A percentile compares a stretch with the other conserved stretches of the same genome.
Evolutionary conservation across 2,113 vertebrate genomes (phyloP).

Genomic region (Thomomys bottae): DNA sequence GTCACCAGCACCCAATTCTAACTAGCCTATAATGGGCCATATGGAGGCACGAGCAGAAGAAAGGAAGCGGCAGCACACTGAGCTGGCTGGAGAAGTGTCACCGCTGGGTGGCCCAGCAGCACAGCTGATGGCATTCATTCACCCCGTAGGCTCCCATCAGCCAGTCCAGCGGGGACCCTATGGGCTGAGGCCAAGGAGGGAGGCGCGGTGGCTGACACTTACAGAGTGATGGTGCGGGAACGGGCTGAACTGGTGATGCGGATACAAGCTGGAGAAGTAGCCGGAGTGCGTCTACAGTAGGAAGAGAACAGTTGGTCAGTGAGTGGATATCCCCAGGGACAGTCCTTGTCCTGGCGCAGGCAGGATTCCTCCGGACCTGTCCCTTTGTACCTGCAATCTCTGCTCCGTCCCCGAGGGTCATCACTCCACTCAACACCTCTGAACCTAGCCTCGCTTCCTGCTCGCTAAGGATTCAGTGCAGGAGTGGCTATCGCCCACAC

Average conservation of each 20-base stretch:
- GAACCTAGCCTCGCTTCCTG: neutral
- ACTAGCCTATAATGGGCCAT: no score
- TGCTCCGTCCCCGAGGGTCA: neutral
- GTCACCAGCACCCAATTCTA: no score
- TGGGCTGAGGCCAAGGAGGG: neutral
- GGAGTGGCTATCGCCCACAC: neutral
- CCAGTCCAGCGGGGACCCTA: rapidly evolving
- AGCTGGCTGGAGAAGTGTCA: rapidly evolving
- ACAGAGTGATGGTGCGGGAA: constrained; percentile 92
- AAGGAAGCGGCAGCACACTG: neutral
- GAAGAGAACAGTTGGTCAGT: constrained; percentile 62
- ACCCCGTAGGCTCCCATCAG: rapidly evolving
- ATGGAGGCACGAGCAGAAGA: neutral
- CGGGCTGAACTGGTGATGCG: constrained; percentile 86
- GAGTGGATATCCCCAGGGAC: neutral
- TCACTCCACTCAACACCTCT: neutral
- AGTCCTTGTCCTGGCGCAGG: neutral
- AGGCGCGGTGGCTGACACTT: constrained; percentile 78
- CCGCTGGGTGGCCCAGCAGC: neutral
- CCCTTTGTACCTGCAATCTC: neutral
- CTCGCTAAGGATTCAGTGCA: neutral
- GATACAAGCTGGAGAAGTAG: constrained; percentile 92
- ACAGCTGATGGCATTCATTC: no score
- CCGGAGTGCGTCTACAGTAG: constrained; percentile 91
- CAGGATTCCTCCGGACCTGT: no score